Evolutionary conservation across 1,140 invertebrate species (phyloP).

Genomic region (Dinoponera quadriceps): DNA sequence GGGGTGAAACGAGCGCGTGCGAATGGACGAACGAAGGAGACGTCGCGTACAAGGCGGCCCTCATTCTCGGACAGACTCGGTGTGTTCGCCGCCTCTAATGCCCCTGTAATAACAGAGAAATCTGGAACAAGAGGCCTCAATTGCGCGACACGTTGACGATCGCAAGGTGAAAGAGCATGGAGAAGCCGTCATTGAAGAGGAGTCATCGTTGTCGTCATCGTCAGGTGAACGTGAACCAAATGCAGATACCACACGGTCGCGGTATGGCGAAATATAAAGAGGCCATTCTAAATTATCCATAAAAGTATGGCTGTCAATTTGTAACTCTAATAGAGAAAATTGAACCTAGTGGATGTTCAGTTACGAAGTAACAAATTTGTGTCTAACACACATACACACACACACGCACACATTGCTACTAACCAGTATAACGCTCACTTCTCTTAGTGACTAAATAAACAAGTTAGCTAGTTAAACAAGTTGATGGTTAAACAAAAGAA

Average conservation of each 20-base stretch:
- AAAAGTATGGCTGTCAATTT: too few relatives aligned
- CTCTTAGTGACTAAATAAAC: too few relatives aligned
- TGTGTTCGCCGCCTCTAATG: neutral
- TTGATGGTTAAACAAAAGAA: too few relatives aligned
- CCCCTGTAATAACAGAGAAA: neutral
- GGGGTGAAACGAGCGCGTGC: neutral
- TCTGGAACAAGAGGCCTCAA: constrained; percentile 19
- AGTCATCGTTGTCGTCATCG: constrained; percentile 40
- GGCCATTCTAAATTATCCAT: too few relatives aligned
- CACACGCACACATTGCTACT: too few relatives aligned
- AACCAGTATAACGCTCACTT: too few relatives aligned
- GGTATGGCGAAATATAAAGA: too few relatives aligned
- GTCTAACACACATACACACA: too few relatives aligned
- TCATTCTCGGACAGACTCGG: neutral
- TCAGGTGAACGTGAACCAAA: neutral
- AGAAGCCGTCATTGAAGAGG: constrained; percentile 43
- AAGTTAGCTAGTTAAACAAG: too few relatives aligned
- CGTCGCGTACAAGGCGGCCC: neutral
- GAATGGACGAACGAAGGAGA: neutral
- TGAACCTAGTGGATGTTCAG: too few relatives aligned
- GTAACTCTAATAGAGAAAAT: too few relatives aligned
- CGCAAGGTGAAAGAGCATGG: constrained; percentile 5
- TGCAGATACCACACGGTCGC: neutral
- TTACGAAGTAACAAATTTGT: too few relatives aligned
- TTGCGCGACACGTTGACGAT: constrained; percentile 5